Evolutionary conservation across 2,113 vertebrate species (phyloP).

Genomic region (Dipodomys ordii): DNA sequence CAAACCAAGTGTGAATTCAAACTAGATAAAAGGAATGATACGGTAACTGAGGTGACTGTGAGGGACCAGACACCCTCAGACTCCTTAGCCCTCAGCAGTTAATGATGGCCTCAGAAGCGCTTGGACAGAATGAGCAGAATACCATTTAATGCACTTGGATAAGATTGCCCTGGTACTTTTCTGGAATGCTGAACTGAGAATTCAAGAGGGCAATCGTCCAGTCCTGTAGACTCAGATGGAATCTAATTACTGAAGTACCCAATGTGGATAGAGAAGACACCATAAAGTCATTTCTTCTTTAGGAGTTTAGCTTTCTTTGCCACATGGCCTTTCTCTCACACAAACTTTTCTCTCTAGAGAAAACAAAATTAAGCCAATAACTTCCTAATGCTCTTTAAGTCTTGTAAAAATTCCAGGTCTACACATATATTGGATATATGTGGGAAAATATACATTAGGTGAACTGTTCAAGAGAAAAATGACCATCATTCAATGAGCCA

Average conservation of each 20-base stretch:
- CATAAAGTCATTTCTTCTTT: background rate
- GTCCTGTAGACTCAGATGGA: background rate
- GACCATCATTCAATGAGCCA: background rate
- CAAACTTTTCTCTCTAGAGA: background rate
- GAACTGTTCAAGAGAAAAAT: background rate
- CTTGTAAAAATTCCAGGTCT: background rate
- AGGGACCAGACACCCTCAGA: background rate
- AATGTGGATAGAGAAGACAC: background rate
- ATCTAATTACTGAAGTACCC: background rate
- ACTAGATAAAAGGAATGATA: background rate
- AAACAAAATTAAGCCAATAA: background rate
- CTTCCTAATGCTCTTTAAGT: background rate
- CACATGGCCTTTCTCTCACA: background rate
- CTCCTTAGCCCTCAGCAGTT: background rate
- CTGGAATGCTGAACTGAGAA: background rate
- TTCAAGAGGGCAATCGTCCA: background rate
- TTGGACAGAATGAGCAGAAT: background rate
- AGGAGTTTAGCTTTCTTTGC: background rate
- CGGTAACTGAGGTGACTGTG: background rate
- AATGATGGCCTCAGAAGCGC: background rate
- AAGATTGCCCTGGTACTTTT: background rate
- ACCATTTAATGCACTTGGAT: background rate
- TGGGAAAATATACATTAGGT: slow-evolving; percentile 26
- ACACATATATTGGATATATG: background rate
- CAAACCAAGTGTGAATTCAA: background rate